Base-by-base conservation (phyloP, 2,797 vertebrate genomes). In the Myoxocephalus aenaeus region DNA sequence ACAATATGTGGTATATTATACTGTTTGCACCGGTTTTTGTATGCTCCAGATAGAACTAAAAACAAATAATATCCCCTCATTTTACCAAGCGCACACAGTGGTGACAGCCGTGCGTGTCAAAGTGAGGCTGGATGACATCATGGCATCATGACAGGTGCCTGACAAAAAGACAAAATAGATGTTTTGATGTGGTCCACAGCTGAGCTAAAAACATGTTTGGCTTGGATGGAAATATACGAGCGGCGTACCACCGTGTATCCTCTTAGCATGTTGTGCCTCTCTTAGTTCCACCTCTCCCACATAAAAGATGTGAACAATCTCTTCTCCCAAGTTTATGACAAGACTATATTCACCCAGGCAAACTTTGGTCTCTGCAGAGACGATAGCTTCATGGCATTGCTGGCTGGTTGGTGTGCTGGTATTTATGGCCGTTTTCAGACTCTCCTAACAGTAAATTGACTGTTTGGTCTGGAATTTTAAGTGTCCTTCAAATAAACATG, bases 131-230 rank as follows among this genome's bases (percentile, higher is more conserved):
- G 75, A 77, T 85, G 78, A 76, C 81, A 87, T 87, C 81, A 59
- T 76, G 80, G 69, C 77, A 82, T 85, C 80, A 59, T 75, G 82
- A 76, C 77, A 83, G 80, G 70, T 73, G 44, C 69, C 77, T 80
- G 87, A 78, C 85, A 89, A 83, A 84, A 75, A 85, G 75, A 85
- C 76, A 90, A 88, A 85, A 84, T 68, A 75, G 74, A 87, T 87
- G 86, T 85, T 92, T 81, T 86, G 87, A 88, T 85, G 79, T 77
- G 75, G 46, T 65, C 32, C 84, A 73, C 81, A 80, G 80, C 64
- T 65, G 80, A 72, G 68, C 75, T 84, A 85, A 87, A 89, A 86
- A 85, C 86, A 82, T 25, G 50, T 27, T 27, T 66, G 65, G 38
- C 38, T 46, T 74, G 77, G 73, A 82, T 80, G 62, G 71, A 86